Conservation (phyloP, 2,113 vertebrate species). For the Perca schrenkii region DNA sequence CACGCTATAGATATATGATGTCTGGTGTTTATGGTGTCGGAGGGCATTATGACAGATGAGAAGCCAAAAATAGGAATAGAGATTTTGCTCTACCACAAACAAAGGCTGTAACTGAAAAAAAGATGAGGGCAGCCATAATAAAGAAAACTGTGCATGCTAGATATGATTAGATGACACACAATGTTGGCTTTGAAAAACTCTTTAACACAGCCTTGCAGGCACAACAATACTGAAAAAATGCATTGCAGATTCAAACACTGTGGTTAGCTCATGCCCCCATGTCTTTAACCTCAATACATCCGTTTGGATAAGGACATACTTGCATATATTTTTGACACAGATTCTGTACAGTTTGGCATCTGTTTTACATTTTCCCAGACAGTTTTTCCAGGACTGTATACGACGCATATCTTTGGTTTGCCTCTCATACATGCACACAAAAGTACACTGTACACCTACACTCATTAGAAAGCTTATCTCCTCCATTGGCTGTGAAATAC, state of each 20-base stretch:
- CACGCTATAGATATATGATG: constrained; percentile 38
- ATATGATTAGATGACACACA: constrained; percentile 21
- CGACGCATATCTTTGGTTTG: constrained; percentile 13
- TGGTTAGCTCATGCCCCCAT: background rate
- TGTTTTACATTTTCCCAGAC: constrained; percentile 42
- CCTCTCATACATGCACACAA: constrained; percentile 29
- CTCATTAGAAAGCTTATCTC: constrained; percentile 60
- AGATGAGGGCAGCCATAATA: constrained; percentile 60
- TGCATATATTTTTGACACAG: constrained; percentile 15
- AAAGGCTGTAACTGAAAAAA: constrained; percentile 28
- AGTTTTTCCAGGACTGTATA: background rate
- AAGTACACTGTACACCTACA: constrained; percentile 33
- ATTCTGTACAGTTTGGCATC: constrained; percentile 11
- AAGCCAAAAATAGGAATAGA: constrained; percentile 52
- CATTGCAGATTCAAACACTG: constrained; percentile 1
- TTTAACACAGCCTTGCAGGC: constrained; percentile 35
- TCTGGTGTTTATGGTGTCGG: constrained; percentile 53
- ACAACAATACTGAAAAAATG: constrained; percentile 12
- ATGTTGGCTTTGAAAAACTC: background rate
- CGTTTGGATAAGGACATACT: background rate
- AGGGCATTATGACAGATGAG: constrained; percentile 49
- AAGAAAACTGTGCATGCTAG: background rate
- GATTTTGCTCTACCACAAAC: constrained; percentile 2
- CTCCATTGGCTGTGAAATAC: constrained; percentile 67
- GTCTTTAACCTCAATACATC: constrained; percentile 12